Evolutionary conservation across 2,797 vertebrate genomes (phyloP).

Genomic region (Urocyon cinereoargenteus): DNA sequence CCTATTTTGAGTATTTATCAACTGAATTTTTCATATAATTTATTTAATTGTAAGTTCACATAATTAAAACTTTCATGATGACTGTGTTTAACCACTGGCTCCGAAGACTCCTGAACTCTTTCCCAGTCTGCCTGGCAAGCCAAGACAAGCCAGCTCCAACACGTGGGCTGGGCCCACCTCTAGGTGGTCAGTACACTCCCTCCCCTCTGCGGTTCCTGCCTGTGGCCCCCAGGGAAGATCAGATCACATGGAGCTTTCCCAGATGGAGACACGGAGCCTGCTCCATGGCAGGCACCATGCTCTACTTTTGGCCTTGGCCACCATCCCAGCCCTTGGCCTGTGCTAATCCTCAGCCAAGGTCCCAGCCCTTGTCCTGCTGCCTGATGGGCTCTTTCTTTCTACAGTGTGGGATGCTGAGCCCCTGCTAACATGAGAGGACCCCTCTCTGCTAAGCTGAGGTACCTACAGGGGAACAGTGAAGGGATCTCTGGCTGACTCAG

Average conservation of each 20-base stretch:
- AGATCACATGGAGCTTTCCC: not conserved
- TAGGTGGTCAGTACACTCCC: not conserved
- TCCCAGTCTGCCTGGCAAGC: not conserved
- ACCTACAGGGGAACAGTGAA: not conserved
- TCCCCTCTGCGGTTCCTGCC: not conserved
- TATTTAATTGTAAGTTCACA: not conserved
- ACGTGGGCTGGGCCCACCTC: fast-evolving
- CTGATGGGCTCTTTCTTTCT: not conserved
- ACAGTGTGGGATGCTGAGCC: too few species aligned
- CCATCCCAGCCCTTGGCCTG: not conserved
- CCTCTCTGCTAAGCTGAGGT: too few species aligned
- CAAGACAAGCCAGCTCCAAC: not conserved
- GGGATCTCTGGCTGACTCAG: not conserved
- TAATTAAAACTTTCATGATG: not conserved
- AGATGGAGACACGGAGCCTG: not conserved
- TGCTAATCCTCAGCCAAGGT: not conserved
- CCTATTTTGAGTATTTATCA: not conserved
- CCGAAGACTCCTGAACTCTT: slow-evolving; percentile 12
- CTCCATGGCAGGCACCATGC: not conserved
- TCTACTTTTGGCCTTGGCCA: not conserved
- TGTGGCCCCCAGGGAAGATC: not conserved
- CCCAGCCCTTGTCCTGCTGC: not conserved
- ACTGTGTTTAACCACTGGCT: not conserved
- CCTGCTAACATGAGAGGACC: not conserved
- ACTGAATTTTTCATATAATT: slow-evolving; percentile 5